Percentiles rank a stretch among this genome's conserved stretches.
Evolutionary conservation across 2,888 invertebrate genomes (phyloP).

Genomic region (Philaethria dido): DNA sequence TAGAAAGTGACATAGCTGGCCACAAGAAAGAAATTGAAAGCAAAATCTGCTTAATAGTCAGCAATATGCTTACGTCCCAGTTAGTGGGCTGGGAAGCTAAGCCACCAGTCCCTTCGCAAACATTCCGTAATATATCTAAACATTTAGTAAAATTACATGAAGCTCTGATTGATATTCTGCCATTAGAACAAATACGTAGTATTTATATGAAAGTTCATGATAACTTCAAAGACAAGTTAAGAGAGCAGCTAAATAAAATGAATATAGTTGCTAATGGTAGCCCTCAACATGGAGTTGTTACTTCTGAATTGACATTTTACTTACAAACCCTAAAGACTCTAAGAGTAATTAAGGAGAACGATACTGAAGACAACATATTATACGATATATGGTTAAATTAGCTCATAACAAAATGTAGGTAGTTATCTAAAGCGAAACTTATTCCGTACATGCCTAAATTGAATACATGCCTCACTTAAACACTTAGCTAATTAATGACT

Average conservation of each 20-base stretch:
- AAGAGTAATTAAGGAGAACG: slow-evolving; percentile 89
- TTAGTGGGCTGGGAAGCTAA: slow-evolving; percentile 95
- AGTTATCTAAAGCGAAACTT: neutral
- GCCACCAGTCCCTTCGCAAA: slow-evolving; percentile 96
- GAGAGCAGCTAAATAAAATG: slow-evolving; percentile 92
- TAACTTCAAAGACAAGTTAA: slow-evolving; percentile 93
- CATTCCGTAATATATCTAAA: slow-evolving; percentile 93
- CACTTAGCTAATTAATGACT: neutral
- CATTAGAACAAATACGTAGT: slow-evolving; percentile 89
- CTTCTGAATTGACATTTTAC: slow-evolving; percentile 95
- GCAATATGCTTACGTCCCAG: slow-evolving; percentile 91
- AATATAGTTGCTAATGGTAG: slow-evolving; percentile 98
- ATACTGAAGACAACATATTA: slow-evolving; percentile 89
- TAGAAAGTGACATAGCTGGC: slow-evolving; percentile 91
- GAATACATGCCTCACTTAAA: neutral
- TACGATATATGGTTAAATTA: slow-evolving; percentile 92
- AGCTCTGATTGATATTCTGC: slow-evolving; percentile 93
- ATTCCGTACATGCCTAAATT: neutral
- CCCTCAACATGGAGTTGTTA: slow-evolving; percentile 97
- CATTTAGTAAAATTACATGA: slow-evolving; percentile 96
- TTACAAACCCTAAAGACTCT: slow-evolving; percentile 92
- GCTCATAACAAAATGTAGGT: slow-evolving; percentile 26
- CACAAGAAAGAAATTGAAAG: slow-evolving; percentile 96
- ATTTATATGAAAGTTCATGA: slow-evolving; percentile 92
- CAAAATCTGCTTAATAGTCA: slow-evolving; percentile 95